Evolutionary conservation across 2,888 invertebrate species (phyloP), one percentile per base, ranked within the genome.

Genomic region (Sarcophaga caerulescens): DNA sequence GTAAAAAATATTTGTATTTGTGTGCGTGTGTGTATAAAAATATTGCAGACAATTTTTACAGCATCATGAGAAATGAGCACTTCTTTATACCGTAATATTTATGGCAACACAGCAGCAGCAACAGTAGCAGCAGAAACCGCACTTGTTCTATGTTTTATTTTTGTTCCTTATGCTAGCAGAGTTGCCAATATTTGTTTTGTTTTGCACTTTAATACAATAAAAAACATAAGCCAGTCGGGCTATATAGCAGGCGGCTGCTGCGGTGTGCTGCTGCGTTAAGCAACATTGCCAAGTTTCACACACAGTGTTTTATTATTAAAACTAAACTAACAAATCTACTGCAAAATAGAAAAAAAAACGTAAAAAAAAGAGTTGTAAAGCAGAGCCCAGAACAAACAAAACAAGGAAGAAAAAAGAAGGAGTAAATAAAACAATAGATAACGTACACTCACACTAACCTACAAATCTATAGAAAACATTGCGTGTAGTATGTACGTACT

Each of bases 211-310:
- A 35, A 52, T 71, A 52, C 44, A 74, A 71, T 35, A 73, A 45
- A 71, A 71, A 57, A 57, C 14, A n/a, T 19, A 73, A 74, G 44
- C 57, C 57, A 63, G 25, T 69, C 35, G 35, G 35, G 8, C 35
- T 35, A 35, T 35, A 8, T 35, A 10, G 35, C 35, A 35, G 35
- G 35, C 35, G 35, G 35, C 8, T 35, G 8, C 35, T 35, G 35
- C 35, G 8, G 5, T 35, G 2, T 35, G 35, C 35, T 35, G 35
- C 35, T 35, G 35, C 35, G 8, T 35, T 60, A 71, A 76, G 70
- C 75, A 47, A 44, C 71, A 71, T 77, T 85, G 81, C 70, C 80
- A 85, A 85, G 57, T 84, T 80, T 85, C 80, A 81, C 73, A 35
- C 35, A 35, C 35, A 35, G 8, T 35, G 35, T 35, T 35, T 10